phyloP scores from a whole-genome alignment of 2,888 invertebrate genomes.

The Monopis laevigella region DNA sequence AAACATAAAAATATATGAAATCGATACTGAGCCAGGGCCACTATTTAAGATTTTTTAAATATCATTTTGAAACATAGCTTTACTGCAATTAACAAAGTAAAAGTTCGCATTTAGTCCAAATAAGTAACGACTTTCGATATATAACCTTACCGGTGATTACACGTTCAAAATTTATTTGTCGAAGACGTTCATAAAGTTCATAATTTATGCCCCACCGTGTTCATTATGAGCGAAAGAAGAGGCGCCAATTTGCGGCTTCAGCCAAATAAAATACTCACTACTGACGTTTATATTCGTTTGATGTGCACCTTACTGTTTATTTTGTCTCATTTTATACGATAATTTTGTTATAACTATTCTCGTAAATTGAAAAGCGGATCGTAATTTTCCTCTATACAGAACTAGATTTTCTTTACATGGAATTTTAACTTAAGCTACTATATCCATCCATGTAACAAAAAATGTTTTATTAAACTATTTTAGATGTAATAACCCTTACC shows the following conservation, averaged over 20 bases:
- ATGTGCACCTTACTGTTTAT: constrained; percentile 7
- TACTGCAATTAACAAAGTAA: too few species aligned
- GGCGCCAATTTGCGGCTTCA: constrained; percentile 30
- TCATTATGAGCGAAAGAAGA: constrained; percentile 33
- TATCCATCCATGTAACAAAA: too few species aligned
- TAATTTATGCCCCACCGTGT: constrained; percentile 41
- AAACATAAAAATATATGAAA: too few species aligned
- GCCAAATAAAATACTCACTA: constrained; percentile 37
- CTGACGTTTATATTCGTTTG: constrained; percentile 15
- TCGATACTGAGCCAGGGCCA: too few species aligned
- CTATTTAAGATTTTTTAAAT: too few species aligned
- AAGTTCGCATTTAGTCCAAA: background rate
- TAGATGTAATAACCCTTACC: too few species aligned
- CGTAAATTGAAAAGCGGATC: constrained; percentile 4
- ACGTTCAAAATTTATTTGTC: constrained; percentile 40
- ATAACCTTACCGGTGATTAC: constrained; percentile 5
- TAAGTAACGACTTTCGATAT: background rate
- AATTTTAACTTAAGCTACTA: too few species aligned
- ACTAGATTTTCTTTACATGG: too few species aligned
- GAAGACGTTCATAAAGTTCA: constrained; percentile 41
- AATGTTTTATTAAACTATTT: too few species aligned
- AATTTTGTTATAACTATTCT: constrained; percentile 1
- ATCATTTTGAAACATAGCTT: too few species aligned
- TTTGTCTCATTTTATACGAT: background rate
- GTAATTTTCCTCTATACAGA: too few species aligned